A percentile compares a stretch with the other conserved stretches of the same genome.
Evolutionary conservation across 2,113 vertebrate genomes (phyloP).

Genomic region (Eurypyga helias): DNA sequence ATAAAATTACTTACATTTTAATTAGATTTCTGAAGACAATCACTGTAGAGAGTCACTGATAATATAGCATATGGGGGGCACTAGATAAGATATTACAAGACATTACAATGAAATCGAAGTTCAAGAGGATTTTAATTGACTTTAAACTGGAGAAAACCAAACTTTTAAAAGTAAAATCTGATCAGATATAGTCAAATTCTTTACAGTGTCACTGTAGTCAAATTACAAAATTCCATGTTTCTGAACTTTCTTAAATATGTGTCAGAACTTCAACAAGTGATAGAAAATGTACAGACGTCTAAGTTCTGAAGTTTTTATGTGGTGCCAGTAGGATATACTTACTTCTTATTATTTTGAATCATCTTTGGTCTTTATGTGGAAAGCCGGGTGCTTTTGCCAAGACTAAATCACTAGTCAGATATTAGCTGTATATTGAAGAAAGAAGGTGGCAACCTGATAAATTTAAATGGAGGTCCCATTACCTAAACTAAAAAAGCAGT

Average conservation of each 20-base stretch:
- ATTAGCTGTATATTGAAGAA: not conserved
- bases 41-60: not conserved
- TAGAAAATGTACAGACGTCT: not conserved
- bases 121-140: not conserved
- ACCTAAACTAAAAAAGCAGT: not conserved
- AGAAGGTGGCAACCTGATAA: not conserved
- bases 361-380: not conserved
- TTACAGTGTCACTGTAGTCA: not conserved
- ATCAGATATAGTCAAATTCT: not conserved
- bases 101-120: not conserved
- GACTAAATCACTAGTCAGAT: not conserved
- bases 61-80: not conserved
- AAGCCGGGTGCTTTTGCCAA: not conserved
- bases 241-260: not conserved
- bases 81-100: not conserved
- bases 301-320: not conserved
- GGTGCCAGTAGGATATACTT: not conserved
- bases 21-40: slow-evolving; percentile 40
- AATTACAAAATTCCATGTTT: not conserved
- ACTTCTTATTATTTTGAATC: not conserved
- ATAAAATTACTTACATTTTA: slow-evolving; percentile 58
- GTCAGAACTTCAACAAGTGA: not conserved
- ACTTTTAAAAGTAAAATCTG: not conserved
- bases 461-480: not conserved
- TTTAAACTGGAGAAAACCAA: not conserved